phyloP scores from a whole-genome alignment of 2,113 vertebrate species.

The Sinocyclocheilus grahami region DNA sequence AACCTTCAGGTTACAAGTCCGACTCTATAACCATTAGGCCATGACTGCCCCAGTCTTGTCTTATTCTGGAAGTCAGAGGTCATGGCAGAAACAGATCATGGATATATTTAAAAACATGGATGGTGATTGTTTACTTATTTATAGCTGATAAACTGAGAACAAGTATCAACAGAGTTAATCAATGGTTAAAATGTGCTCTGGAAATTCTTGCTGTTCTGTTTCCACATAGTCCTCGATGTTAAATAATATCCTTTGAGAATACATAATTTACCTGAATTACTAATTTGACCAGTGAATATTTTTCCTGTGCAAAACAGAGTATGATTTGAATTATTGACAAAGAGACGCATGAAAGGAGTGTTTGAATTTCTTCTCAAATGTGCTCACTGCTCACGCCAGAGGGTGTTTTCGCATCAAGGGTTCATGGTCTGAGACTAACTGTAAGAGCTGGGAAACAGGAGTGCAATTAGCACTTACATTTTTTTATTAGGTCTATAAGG shows the following conservation, averaged over 20 bases:
- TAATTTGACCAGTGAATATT: not conserved
- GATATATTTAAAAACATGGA: not conserved
- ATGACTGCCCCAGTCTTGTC: too few species aligned
- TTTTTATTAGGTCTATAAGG: slow-evolving; percentile 52
- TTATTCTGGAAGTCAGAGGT: not conserved
- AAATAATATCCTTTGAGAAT: not conserved
- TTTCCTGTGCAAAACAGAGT: not conserved
- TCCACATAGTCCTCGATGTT: not conserved
- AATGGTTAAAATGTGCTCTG: too few species aligned
- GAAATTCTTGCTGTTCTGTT: not conserved
- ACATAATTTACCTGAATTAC: not conserved
- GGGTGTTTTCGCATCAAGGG: slow-evolving; percentile 8
- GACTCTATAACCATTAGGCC: too few species aligned
- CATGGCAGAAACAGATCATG: not conserved
- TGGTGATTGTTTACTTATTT: not conserved
- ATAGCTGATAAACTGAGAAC: not conserved
- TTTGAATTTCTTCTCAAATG: slow-evolving; percentile 28
- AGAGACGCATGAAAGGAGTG: not conserved
- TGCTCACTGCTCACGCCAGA: not conserved
- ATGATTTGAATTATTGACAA: not conserved
- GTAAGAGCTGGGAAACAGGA: slow-evolving; percentile 34
- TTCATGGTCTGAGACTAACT: slow-evolving; percentile 5
- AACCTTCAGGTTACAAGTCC: too few species aligned
- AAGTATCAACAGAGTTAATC: not conserved
- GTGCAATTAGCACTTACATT: slow-evolving; percentile 46